Percentiles rank a stretch among this genome's conserved stretches.
These are phyloP conservation scores for Nymphalis polychloros DNA, from an alignment of 2,888 invertebrate species.

Conservation along the genomic window DNA sequence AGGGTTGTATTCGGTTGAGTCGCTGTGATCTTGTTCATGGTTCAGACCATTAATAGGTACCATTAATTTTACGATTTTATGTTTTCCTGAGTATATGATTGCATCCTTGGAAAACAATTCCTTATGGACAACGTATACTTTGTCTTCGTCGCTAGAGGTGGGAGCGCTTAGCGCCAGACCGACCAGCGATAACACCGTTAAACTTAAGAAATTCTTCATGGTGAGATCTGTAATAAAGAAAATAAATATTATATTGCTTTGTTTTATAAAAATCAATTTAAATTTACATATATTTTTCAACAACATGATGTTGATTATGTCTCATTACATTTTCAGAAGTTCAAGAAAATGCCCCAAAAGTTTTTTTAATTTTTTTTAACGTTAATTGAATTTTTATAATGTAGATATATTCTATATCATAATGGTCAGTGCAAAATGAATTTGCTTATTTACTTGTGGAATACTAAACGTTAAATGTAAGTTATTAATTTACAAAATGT, in stretches of 20 bases:
- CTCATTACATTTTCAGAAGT: no score
- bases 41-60: constrained; percentile 43
- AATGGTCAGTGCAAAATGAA: no score
- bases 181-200: constrained; percentile 37
- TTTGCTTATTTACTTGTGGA: no score
- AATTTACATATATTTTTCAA: no score
- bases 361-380: no score
- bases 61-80: constrained; percentile 44
- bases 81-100: constrained; percentile 33
- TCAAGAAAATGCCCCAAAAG: no score
- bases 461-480: no score
- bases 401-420: no score
- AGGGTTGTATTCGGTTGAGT: constrained; percentile 25
- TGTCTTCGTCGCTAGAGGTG: constrained; percentile 29
- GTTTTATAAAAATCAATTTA: no score
- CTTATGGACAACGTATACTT: constrained; percentile 30
- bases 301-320: no score
- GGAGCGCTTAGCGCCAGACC: constrained; percentile 39
- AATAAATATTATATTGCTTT: background rate
- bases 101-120: constrained; percentile 29
- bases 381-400: no score
- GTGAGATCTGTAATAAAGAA: constrained; percentile 32
- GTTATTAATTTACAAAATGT: no score
- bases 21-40: constrained; percentile 19
- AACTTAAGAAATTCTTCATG: constrained; percentile 32